phyloP scores from a whole-genome alignment of 1,140 invertebrate species.

The Geopemphigus sp. region DNA sequence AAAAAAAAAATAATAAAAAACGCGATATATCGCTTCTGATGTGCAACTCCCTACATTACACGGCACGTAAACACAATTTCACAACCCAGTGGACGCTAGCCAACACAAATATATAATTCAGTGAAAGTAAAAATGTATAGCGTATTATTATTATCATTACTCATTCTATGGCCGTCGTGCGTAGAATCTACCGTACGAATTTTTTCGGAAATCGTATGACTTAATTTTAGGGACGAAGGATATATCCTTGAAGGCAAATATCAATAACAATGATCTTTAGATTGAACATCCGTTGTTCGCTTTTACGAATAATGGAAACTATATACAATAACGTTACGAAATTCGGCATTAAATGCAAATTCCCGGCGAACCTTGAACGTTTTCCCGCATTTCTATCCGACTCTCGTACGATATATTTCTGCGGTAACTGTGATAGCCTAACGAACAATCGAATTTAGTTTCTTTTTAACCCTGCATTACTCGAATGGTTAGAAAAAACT shows the following conservation, averaged over 20 bases:
- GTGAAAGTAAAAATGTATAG: conserved; percentile 46
- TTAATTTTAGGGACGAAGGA: conserved; percentile 25
- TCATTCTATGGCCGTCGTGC: conserved; percentile 39
- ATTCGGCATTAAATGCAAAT: conserved; percentile 43
- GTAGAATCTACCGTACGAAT: conserved; percentile 7
- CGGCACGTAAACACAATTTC: conserved; percentile 46
- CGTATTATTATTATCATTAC: conserved; percentile 36
- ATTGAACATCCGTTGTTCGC: conserved; percentile 27
- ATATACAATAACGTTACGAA: conserved; percentile 17
- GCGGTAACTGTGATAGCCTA: background rate
- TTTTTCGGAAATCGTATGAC: background rate
- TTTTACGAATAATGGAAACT: conserved; percentile 31
- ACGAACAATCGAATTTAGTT: background rate
- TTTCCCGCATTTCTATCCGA: background rate
- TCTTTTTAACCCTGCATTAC: too few relatives aligned
- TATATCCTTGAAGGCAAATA: conserved; percentile 28
- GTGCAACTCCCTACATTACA: conserved; percentile 34
- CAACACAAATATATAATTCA: conserved; percentile 46
- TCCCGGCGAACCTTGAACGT: background rate
- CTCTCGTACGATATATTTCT: background rate
- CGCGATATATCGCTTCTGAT: background rate
- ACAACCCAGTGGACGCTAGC: conserved; percentile 44
- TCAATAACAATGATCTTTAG: conserved; percentile 17
- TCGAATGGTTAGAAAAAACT: too few relatives aligned
- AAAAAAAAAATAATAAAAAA: conserved; percentile 18